Evolutionary conservation across 2,797 vertebrate genomes (phyloP).

Genomic region (Lophius americanus): DNA sequence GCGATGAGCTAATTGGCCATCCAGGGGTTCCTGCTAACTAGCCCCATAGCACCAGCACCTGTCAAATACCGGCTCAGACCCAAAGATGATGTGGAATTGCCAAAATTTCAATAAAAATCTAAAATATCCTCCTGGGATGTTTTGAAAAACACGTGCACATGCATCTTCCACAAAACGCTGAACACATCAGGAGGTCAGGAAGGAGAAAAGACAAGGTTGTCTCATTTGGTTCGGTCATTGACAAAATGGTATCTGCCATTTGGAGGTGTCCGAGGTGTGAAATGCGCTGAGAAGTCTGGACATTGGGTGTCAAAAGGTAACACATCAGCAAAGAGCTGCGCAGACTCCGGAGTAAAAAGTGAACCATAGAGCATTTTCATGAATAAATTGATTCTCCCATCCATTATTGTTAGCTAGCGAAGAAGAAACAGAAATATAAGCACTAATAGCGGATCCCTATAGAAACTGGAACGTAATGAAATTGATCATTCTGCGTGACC

Average conservation of each 20-base stretch:
- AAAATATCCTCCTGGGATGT: too few species aligned
- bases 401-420: constrained; percentile 37
- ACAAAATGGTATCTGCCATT: constrained; percentile 36
- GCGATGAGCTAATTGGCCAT: too few species aligned
- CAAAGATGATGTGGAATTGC: too few species aligned
- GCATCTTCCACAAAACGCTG: background rate
- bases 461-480: constrained; percentile 65
- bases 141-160: background rate
- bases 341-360: constrained; percentile 6
- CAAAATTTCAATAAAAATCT: too few species aligned
- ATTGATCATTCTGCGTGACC: constrained; percentile 71
- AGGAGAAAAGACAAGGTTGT: constrained; percentile 6
- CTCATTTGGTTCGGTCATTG: constrained; percentile 37
- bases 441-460: constrained; percentile 52
- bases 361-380: constrained; percentile 34
- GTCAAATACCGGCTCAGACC: too few species aligned
- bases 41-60: too few species aligned
- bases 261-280: constrained; percentile 29
- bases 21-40: too few species aligned
- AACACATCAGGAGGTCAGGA: background rate
- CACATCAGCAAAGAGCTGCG: constrained; percentile 32
- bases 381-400: constrained; percentile 42
- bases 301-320: constrained; percentile 30
- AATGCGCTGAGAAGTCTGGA: constrained; percentile 10
- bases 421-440: constrained; percentile 53